phyloP scores from a whole-genome alignment of 2,797 vertebrate genomes.

The Lophotriccus pileatus region DNA sequence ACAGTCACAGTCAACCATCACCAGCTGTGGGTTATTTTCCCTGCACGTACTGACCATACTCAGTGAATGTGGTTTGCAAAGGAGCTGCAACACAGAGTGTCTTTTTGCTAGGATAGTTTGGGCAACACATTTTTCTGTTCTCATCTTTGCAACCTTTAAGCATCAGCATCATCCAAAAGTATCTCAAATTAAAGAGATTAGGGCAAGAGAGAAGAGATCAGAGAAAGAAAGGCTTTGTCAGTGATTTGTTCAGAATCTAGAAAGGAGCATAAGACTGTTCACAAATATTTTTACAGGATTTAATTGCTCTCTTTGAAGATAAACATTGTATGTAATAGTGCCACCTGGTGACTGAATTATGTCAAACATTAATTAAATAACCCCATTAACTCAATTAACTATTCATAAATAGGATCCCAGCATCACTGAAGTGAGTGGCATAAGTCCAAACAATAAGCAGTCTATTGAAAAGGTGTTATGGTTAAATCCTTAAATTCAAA shows the following conservation, averaged over 20 bases:
- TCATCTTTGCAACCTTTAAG: neutral
- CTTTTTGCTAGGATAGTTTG: neutral
- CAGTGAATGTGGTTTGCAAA: neutral
- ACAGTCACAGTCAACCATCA: neutral
- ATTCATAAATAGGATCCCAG: neutral
- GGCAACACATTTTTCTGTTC: neutral
- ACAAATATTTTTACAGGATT: neutral
- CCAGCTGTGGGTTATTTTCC: neutral
- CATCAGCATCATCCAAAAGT: neutral
- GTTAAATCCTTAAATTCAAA: neutral
- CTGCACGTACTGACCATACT: neutral
- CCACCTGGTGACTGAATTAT: slow-evolving; percentile 30
- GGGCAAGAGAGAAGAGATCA: neutral
- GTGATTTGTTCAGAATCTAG: neutral
- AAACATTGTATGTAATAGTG: slow-evolving; percentile 7
- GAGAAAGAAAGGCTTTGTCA: neutral
- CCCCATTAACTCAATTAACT: neutral
- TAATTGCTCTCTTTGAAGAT: neutral
- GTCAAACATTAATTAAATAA: neutral
- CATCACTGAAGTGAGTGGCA: neutral
- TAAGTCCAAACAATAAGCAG: neutral
- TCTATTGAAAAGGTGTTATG: neutral
- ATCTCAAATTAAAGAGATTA: neutral
- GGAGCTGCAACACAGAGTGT: neutral
- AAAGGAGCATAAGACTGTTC: neutral